phyloP scores from a whole-genome alignment of 2,888 invertebrate species.

The Dioctria linearis region DNA sequence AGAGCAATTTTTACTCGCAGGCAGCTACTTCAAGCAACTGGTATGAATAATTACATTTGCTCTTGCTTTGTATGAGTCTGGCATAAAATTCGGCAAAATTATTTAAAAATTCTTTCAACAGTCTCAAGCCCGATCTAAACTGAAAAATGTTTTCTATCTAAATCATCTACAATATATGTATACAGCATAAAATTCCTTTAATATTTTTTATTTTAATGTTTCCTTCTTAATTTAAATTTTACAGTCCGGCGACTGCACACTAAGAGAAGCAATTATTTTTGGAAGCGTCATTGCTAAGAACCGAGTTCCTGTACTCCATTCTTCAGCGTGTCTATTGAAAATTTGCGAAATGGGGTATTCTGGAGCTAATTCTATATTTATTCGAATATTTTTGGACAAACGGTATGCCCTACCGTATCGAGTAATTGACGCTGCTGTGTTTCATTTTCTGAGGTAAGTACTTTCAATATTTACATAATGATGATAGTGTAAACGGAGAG shows the following conservation, averaged over 20 bases:
- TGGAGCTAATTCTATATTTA: conserved; percentile 95
- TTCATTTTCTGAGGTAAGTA: conserved; percentile 89
- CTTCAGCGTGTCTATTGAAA: conserved; percentile 94
- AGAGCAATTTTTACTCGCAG: too few species aligned
- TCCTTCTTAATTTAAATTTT: conserved; percentile 60
- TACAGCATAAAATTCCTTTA: too few species aligned
- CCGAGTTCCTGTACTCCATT: conserved; percentile 95
- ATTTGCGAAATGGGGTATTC: conserved; percentile 98
- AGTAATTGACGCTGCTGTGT: conserved; percentile 94
- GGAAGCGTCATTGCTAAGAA: conserved; percentile 92
- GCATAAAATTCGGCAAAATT: too few species aligned
- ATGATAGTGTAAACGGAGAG: conserved; percentile 45
- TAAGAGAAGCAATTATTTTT: conserved; percentile 95
- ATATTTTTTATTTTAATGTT: too few species aligned
- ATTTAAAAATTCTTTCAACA: too few species aligned
- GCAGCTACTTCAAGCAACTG: too few species aligned
- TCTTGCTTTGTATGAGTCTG: too few species aligned
- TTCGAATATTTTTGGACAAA: conserved; percentile 95
- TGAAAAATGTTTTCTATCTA: background rate
- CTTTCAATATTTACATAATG: conserved; percentile 12
- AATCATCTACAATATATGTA: conserved; percentile 20
- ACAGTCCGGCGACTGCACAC: conserved; percentile 91
- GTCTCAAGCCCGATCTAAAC: too few species aligned
- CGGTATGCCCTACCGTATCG: conserved; percentile 97
- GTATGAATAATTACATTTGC: too few species aligned